A percentile compares a stretch with the other conserved stretches of the same genome.
These are phyloP conservation scores for Drosophila bocki DNA, from an alignment of 1,140 invertebrate genomes.

Conservation along the genomic window DNA sequence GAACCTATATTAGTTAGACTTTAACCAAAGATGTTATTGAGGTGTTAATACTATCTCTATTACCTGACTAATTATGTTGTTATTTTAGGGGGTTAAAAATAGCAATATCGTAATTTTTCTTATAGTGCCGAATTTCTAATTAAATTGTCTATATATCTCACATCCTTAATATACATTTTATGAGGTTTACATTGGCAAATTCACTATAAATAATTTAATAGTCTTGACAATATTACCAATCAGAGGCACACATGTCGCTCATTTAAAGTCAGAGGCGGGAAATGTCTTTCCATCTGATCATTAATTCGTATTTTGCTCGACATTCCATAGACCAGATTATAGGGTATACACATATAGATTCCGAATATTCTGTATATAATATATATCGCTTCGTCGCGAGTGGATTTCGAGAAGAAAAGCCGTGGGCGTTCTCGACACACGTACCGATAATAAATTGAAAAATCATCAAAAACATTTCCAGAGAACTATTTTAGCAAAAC, in stretches of 20 bases:
- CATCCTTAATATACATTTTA: slow-evolving; percentile 34
- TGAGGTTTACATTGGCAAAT: slow-evolving; percentile 39
- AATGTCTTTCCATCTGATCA: slow-evolving; percentile 44
- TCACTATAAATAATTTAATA: slow-evolving; percentile 70
- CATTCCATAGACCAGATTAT: slow-evolving; percentile 61
- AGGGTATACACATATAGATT: slow-evolving; percentile 18
- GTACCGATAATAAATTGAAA: slow-evolving; percentile 59
- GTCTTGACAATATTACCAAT: slow-evolving; percentile 33
- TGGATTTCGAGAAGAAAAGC: slow-evolving; percentile 28
- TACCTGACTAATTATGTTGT: not conserved
- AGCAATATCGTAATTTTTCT: not conserved
- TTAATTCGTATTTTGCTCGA: slow-evolving; percentile 65
- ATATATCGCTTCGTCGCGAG: slow-evolving; percentile 10
- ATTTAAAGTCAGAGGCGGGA: slow-evolving; percentile 18
- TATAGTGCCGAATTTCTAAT: not conserved
- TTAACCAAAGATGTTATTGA: not conserved
- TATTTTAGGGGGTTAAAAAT: not conserved
- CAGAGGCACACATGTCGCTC: slow-evolving; percentile 42
- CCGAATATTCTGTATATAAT: slow-evolving; percentile 20
- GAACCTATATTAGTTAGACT: too few species aligned
- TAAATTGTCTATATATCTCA: slow-evolving; percentile 7
- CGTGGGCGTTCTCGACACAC: slow-evolving; percentile 67
- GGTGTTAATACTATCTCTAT: not conserved
- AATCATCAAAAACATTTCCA: slow-evolving; percentile 44
- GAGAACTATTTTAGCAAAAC: slow-evolving; percentile 5